Evolutionary conservation across 2,888 invertebrate species (phyloP).

Genomic region (Andrena minutula): DNA sequence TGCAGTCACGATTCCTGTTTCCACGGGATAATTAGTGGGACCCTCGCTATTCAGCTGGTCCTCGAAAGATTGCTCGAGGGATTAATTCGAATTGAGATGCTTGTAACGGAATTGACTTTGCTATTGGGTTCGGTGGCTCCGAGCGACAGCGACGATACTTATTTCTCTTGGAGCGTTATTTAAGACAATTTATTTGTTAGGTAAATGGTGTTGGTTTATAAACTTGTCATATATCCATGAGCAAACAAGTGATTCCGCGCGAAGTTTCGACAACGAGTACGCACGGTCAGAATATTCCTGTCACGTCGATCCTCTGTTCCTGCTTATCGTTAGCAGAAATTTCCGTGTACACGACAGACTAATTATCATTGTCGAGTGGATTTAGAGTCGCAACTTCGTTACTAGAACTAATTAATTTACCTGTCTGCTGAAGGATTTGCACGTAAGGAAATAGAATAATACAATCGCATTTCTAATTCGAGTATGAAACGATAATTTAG

Average conservation of each 20-base stretch:
- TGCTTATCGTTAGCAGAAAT: background rate
- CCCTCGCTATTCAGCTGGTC: background rate
- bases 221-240: no score
- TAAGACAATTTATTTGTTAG: no score
- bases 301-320: background rate
- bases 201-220: no score
- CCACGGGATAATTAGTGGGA: constrained; percentile 34
- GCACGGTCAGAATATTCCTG: background rate
- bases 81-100: constrained; percentile 1
- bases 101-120: background rate
- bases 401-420: background rate
- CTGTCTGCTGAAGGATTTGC: background rate
- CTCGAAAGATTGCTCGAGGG: background rate
- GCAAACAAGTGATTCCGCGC: no score
- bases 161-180: background rate
- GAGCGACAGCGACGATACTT: background rate
- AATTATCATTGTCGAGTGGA: constrained; percentile 7
- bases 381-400: constrained; percentile 6
- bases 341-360: background rate
- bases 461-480: background rate
- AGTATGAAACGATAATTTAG: background rate
- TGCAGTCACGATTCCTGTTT: background rate
- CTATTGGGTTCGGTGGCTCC: background rate
- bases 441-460: background rate
- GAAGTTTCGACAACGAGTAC: no score